These are phyloP conservation scores for Eueides isabella DNA, from an alignment of 1,140 invertebrate genomes.

Conservation along the genomic window DNA sequence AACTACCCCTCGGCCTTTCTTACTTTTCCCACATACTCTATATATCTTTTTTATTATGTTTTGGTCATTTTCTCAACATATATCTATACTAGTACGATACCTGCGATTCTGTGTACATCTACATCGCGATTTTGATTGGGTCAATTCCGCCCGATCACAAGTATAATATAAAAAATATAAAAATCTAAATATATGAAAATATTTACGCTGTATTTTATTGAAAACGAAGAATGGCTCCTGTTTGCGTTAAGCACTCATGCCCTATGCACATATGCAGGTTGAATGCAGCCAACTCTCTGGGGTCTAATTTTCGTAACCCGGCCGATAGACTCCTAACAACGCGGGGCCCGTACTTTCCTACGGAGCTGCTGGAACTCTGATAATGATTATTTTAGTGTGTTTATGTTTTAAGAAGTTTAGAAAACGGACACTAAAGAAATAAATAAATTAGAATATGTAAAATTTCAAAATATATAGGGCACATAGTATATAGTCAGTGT, in stretches of 20 bases:
- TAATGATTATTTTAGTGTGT: conserved; percentile 6
- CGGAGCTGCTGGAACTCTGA: conserved; percentile 44
- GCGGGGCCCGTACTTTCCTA: conserved; percentile 27
- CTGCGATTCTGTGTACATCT: no score
- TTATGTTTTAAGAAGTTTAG: neutral
- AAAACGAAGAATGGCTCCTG: neutral
- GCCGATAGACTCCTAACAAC: conserved; percentile 52
- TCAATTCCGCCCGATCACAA: no score
- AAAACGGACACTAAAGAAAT: neutral
- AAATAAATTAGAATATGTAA: neutral
- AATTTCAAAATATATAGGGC: no score
- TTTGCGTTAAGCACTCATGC: neutral
- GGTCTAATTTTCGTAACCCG: conserved; percentile 78
- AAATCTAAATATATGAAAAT: neutral
- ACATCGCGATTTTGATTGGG: no score
- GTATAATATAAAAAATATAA: neutral
- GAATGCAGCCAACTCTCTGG: conserved; percentile 68
- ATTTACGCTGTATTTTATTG: neutral
- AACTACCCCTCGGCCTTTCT: no score
- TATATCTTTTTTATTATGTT: no score
- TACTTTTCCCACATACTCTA: no score
- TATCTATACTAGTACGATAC: no score
- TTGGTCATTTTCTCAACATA: no score
- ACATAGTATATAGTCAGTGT: no score
- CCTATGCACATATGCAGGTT: conserved; percentile 73